Evolutionary conservation across 2,797 vertebrate species (phyloP).

Genomic region (Mallotus villosus): DNA sequence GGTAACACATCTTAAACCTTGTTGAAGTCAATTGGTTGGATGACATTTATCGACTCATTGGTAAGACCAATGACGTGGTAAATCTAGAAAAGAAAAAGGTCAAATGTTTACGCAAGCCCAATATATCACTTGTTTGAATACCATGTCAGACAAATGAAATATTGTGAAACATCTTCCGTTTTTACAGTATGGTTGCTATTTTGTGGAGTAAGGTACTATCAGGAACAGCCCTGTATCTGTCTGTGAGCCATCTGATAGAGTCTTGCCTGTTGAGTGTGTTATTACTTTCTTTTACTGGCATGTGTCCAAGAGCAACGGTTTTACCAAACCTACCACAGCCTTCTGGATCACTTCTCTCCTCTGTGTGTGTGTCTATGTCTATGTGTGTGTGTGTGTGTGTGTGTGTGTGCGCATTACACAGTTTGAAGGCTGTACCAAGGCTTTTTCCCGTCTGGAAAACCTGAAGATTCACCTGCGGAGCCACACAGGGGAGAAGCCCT

Average conservation of each 20-base stretch:
- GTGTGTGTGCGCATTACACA: slow-evolving; percentile 32
- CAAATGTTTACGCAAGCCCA: too few relatives aligned
- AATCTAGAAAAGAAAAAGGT: too few relatives aligned
- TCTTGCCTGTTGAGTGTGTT: neutral
- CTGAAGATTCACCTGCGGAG: slow-evolving; percentile 79
- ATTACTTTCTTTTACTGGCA: neutral
- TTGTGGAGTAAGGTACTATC: neutral
- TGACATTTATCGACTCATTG: too few relatives aligned
- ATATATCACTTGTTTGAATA: too few relatives aligned
- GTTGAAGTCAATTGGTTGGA: too few relatives aligned
- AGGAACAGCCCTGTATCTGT: neutral
- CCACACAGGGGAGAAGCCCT: slow-evolving; percentile 82
- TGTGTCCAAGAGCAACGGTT: neutral
- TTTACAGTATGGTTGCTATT: neutral
- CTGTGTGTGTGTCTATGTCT: neutral
- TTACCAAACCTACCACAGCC: neutral
- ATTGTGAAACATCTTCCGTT: too few relatives aligned
- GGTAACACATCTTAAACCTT: too few relatives aligned
- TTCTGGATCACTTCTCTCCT: neutral
- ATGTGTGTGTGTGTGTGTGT: slow-evolving; percentile 7
- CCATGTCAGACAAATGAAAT: too few relatives aligned
- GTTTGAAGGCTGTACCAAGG: slow-evolving; percentile 80
- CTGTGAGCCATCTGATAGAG: neutral
- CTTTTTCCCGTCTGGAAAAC: slow-evolving; percentile 79
- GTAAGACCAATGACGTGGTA: too few relatives aligned